Conservation (phyloP, 2,888 invertebrate genomes). For the Embidobia sp. region DNA sequence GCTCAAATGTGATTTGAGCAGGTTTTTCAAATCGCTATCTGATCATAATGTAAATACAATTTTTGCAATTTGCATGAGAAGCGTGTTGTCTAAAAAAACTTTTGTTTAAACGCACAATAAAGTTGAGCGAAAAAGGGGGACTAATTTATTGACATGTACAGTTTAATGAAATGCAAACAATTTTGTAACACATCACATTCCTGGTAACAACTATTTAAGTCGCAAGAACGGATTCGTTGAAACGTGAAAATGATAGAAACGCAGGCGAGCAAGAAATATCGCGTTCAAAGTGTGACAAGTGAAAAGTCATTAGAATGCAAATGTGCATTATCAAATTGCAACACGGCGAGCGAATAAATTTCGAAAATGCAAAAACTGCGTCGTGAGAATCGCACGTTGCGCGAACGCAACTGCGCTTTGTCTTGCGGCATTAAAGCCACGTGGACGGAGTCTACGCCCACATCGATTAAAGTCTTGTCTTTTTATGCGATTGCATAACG, state of each 20-base stretch:
- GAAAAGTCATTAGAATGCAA: conserved; percentile 31
- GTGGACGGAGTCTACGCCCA: conserved; percentile 61
- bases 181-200: no score
- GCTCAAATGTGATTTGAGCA: no score
- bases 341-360: conserved; percentile 15
- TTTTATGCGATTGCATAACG: conserved; percentile 64
- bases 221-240: neutral
- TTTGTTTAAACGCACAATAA: no score
- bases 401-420: conserved; percentile 53
- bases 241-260: neutral
- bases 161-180: no score
- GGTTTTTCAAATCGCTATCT: no score
- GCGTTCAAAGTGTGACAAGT: conserved; percentile 18
- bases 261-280: neutral
- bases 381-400: conserved; percentile 47
- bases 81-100: no score
- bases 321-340: conserved; percentile 29
- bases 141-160: no score
- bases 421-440: conserved; percentile 63
- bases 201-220: no score
- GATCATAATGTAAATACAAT: no score
- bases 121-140: no score
- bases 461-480: conserved; percentile 62
- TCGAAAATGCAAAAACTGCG: conserved; percentile 38
- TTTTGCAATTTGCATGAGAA: no score